phyloP scores from a whole-genome alignment of 2,113 vertebrate genomes.

The Dasyprocta punctata region DNA sequence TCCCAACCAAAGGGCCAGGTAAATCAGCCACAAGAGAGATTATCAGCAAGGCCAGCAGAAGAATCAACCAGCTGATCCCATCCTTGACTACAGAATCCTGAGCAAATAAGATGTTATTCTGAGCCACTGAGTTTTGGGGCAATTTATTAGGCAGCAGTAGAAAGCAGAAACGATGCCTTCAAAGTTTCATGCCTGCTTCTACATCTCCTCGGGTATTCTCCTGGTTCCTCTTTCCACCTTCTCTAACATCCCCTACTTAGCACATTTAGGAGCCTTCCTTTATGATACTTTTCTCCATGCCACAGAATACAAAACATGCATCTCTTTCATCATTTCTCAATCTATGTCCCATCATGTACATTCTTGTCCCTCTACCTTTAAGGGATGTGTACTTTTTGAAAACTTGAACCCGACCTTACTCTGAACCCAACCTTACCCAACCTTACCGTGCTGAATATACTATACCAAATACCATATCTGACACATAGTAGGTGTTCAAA shows the following conservation, averaged over 20 bases:
- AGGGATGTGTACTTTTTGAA: background rate
- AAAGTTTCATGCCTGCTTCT: background rate
- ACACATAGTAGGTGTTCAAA: background rate
- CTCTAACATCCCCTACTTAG: background rate
- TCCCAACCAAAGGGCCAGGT: background rate
- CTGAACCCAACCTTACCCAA: too few relatives aligned
- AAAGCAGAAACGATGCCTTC: background rate
- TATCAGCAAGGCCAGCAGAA: slow-evolving; percentile 1
- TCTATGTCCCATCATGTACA: background rate
- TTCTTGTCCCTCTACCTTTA: background rate
- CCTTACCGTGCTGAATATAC: background rate
- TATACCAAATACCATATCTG: background rate
- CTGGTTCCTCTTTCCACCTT: background rate
- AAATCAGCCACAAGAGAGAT: slow-evolving; percentile 1
- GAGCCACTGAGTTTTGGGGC: background rate
- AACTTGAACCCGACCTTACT: background rate
- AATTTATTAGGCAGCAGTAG: background rate
- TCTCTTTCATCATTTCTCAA: background rate
- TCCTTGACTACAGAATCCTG: background rate
- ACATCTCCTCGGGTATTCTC: background rate
- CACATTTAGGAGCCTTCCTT: background rate
- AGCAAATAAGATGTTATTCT: slow-evolving; percentile 26
- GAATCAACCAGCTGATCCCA: slow-evolving; percentile 11
- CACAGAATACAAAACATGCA: background rate
- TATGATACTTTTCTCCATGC: background rate